Conservation (phyloP, 2,113 vertebrate genomes). For the Tragelaphus imberbis region DNA sequence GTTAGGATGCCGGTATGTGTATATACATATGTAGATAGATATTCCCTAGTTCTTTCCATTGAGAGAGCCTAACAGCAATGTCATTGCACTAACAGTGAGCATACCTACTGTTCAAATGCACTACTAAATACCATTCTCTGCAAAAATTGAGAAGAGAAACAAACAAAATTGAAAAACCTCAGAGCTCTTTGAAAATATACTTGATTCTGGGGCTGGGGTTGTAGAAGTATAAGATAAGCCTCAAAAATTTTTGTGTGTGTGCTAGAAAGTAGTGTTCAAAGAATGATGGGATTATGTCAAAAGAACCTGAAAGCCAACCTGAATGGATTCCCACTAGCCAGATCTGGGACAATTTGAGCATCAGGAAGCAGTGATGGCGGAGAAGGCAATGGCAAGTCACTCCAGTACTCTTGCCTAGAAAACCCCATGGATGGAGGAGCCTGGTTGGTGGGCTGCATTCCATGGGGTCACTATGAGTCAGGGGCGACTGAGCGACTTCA, state of each 20-base stretch:
- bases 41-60: background rate
- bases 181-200: background rate
- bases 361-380: background rate
- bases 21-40: too few relatives aligned
- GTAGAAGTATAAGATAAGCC: background rate
- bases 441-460: too few relatives aligned
- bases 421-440: too few relatives aligned
- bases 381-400: too few relatives aligned
- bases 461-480: too few relatives aligned
- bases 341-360: background rate
- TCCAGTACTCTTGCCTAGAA: too few relatives aligned
- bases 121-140: background rate
- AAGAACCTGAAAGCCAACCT: background rate
- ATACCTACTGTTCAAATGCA: background rate
- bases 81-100: background rate
- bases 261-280: background rate
- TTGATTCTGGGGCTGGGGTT: background rate
- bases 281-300: background rate
- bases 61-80: background rate
- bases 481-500: too few relatives aligned
- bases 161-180: background rate
- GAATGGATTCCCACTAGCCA: background rate
- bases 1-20: too few relatives aligned
- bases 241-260: background rate
- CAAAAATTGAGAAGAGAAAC: background rate